Base-by-base conservation (phyloP, 2,888 invertebrate species). In the Lasioglossum oenotherae region DNA sequence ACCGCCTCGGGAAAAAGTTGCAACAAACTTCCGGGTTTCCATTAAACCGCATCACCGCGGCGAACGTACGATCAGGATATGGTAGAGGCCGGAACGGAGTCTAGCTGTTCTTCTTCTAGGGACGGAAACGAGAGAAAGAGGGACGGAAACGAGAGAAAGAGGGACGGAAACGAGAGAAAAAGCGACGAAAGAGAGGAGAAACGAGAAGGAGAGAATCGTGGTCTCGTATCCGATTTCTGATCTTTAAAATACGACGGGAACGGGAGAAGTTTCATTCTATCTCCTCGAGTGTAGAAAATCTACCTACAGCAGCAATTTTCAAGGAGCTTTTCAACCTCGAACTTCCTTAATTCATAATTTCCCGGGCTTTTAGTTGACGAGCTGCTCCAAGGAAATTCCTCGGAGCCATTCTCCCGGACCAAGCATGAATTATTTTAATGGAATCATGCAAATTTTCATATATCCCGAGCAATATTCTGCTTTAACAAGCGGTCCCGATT, bases 11-110 rank as follows among this genome's bases (percentile, higher is more conserved):
- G 44, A 38, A 77, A 81, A 67, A 76, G 79, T 79, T 82, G 75
- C 78, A 71, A 76, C 86, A 83, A 86, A 86, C 87, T 83, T 85
- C 76, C 80, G 69, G 71, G 78, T 78, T 75, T 75, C 80, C 74
- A 78, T 64, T 82, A 82, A 82, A 74, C 80, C 87, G 77, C 77
- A 75, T 84, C 85, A 27, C 67, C 44, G 41, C 19, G 75, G 60
- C 23, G 41, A 71, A 46, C 27, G 35, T 80, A 80, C 31, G 76
- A 60, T 75, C 74, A 44, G 38, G 64, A 64, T 27, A 31, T 60
- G 60, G 60, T 27, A 4, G 60, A 27, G 60, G 27, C 60, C 60
- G 60, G 60, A 60, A 60, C 60, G 27, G 27, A 5, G 60, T 27
- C 60, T 14, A 31, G 60, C 27, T 14, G 60, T 53, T 53, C 53